Conservation (phyloP, 2,888 invertebrate genomes). For the Isoperla grammatica region DNA sequence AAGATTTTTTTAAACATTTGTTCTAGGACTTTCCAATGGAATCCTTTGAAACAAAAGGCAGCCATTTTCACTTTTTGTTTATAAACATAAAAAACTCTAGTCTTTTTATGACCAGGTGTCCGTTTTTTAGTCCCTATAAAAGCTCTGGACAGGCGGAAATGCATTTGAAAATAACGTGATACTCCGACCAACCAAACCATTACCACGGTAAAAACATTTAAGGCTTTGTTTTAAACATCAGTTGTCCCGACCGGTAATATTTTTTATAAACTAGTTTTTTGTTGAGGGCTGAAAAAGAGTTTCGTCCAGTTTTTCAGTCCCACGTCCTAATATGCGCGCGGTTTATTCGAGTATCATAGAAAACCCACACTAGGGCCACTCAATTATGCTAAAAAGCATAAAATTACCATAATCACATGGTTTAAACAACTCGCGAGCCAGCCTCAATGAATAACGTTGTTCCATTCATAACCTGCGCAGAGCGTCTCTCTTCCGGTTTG, state of each 20-base stretch:
- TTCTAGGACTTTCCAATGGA: too few species aligned
- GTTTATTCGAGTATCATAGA: not conserved
- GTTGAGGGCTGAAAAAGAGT: not conserved
- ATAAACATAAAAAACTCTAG: too few species aligned
- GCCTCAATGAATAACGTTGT: not conserved
- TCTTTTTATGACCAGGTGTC: too few species aligned
- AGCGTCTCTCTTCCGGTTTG: not conserved
- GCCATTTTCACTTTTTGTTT: too few species aligned
- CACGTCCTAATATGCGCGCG: too few species aligned
- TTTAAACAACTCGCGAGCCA: not conserved
- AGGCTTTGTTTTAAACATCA: not conserved
- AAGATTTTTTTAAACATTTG: too few species aligned
- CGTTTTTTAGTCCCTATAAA: too few species aligned
- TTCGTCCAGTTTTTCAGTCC: not conserved
- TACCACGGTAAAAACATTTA: not conserved
- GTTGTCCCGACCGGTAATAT: too few species aligned
- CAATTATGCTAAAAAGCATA: conserved; percentile 7
- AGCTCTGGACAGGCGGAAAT: not conserved
- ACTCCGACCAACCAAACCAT: not conserved
- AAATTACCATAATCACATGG: not conserved
- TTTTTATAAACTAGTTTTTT: not conserved
- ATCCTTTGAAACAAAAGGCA: too few species aligned
- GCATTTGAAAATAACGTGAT: conserved; percentile 6
- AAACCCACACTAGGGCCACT: conserved; percentile 1
- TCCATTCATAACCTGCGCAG: not conserved